A percentile compares a stretch with the other conserved stretches of the same genome.
Evolutionary conservation across 2,113 vertebrate species (phyloP).

Genomic region (Syrmaticus mikado): DNA sequence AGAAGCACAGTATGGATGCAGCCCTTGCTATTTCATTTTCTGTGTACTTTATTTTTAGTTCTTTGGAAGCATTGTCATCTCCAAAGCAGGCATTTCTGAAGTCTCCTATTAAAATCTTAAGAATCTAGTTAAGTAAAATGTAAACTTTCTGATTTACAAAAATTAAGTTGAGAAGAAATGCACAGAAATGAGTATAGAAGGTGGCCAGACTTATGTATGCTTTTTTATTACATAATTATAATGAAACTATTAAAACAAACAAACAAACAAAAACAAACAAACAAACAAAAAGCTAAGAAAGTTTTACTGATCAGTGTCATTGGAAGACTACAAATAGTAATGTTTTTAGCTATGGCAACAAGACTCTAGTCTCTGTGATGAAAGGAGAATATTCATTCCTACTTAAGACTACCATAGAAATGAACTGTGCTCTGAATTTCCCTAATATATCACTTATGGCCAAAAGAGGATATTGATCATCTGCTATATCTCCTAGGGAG

Average conservation of each 20-base stretch:
- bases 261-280: not conserved
- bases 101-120: not conserved
- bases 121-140: not conserved
- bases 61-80: not conserved
- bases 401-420: not conserved
- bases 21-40: not conserved
- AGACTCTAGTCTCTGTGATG: not conserved
- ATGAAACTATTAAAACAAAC: not conserved
- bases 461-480: not conserved
- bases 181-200: not conserved
- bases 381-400: not conserved
- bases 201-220: not conserved
- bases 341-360: not conserved
- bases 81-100: not conserved
- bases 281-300: not conserved
- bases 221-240: not conserved
- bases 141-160: not conserved
- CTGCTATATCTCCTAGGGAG: not conserved
- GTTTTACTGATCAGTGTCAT: not conserved
- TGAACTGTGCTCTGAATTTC: not conserved
- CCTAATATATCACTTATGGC: fast-evolving
- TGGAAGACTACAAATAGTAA: not conserved
- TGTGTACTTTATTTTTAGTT: no score
- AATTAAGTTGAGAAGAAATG: not conserved
- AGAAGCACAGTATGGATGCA: not conserved